These are phyloP conservation scores for Lepidochrysops patricia DNA, from an alignment of 2,888 invertebrate species.

Conservation along the genomic window DNA sequence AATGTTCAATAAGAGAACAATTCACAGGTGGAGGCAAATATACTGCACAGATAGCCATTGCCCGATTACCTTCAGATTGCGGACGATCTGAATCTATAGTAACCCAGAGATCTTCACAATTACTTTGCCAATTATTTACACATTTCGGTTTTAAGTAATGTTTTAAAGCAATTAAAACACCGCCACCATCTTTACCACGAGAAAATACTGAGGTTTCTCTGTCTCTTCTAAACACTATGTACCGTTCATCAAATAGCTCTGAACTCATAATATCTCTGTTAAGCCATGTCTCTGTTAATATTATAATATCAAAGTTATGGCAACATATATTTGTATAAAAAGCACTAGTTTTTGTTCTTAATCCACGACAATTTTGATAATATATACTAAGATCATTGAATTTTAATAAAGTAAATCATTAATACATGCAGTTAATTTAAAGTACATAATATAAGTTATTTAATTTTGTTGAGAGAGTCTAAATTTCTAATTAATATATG, in stretches of 20 bases:
- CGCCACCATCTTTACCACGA: constrained; percentile 23
- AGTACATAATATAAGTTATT: background rate
- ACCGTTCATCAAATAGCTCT: constrained; percentile 17
- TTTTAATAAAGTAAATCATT: background rate
- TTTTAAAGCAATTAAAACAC: constrained; percentile 22
- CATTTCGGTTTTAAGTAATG: constrained; percentile 8
- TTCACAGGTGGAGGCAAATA: too few species aligned
- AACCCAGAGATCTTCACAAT: constrained; percentile 18
- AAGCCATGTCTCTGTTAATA: background rate
- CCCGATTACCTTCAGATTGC: too few species aligned
- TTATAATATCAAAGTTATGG: constrained; percentile 14
- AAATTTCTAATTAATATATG: constrained; percentile 2
- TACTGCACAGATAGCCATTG: too few species aligned
- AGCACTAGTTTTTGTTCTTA: constrained; percentile 16
- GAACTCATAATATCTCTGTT: background rate
- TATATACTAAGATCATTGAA: constrained; percentile 15
- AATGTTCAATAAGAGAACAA: too few species aligned
- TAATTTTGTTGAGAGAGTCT: background rate
- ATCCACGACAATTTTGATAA: constrained; percentile 19
- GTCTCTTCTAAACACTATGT: constrained; percentile 24
- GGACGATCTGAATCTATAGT: background rate
- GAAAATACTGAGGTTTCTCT: constrained; percentile 12
- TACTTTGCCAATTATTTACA: background rate
- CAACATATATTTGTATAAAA: constrained; percentile 13
- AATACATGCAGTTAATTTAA: constrained; percentile 1